These are phyloP conservation scores for Coendou prehensilis DNA, from an alignment of 2,797 vertebrate genomes.

Conservation along the genomic window DNA sequence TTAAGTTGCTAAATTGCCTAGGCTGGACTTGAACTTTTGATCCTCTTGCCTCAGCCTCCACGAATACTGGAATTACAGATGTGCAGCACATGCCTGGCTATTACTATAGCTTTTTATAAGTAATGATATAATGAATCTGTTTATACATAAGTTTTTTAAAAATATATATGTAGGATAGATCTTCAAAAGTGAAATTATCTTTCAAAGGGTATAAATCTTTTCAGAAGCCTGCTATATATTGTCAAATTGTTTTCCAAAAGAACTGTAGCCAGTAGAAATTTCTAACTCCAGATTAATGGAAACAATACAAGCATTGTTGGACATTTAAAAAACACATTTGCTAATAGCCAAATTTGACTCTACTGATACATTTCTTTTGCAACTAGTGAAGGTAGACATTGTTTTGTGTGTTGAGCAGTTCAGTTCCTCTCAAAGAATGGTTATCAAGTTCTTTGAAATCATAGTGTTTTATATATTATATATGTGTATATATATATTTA, in stretches of 20 bases:
- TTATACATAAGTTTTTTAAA: background rate
- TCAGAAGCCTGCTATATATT: background rate
- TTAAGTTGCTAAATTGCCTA: too few species aligned
- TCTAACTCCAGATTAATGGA: background rate
- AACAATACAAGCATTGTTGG: background rate
- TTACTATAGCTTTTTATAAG: background rate
- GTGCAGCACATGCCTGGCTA: too few species aligned
- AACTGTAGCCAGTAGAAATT: background rate
- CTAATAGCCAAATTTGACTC: background rate
- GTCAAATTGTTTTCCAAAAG: background rate
- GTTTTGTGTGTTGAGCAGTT: background rate
- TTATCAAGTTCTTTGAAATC: conserved; percentile 2
- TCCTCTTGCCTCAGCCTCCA: too few species aligned
- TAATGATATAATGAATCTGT: background rate
- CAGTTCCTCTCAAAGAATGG: background rate
- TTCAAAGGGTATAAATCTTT: conserved; percentile 14
- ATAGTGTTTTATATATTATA: background rate
- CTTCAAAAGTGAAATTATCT: conserved; percentile 10
- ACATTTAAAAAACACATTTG: background rate
- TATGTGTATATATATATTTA: background rate
- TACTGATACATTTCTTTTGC: conserved; percentile 17
- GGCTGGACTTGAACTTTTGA: too few species aligned
- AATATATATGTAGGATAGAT: background rate
- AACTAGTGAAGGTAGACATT: background rate
- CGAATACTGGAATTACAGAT: too few species aligned